Evolutionary conservation across 2,888 invertebrate genomes (phyloP), one percentile per base, ranked within the genome.

Genomic region (Polyommatus iphigenia): DNA sequence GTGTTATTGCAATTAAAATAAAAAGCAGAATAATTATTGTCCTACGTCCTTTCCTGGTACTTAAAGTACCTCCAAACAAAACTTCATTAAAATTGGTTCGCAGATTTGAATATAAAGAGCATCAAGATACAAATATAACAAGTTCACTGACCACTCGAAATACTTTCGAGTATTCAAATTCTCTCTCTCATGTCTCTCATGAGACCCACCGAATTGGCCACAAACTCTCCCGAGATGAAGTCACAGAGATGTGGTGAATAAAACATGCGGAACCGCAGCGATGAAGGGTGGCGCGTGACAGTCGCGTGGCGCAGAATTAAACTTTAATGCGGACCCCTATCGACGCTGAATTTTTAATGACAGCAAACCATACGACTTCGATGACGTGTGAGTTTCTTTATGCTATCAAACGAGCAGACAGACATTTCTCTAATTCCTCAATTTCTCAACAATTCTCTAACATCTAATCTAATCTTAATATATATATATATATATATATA

Each of bases 221-320:
- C 67, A 32, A 67, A 29, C 29, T 67, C 67, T 67, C 67, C 29
- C 29, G 67, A 67, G 67, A 67, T 67, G 13, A 29, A 18, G 29
- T 67, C 67, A 18, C 67, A 62, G 20, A 13, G 24, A 71, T 15
- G 24, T 77, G 57, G 36, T 77, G 73, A 78, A 76, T 72, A 76
- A 76, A 50, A 72, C 76, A 78, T 76, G 76, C 54, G 75, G 50
- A 72, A 76, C 76, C 76, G 59, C 75, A 75, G 81, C 79, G 85
- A 80, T 82, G 85, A 87, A 82, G 82, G 81, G 79, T 78, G 84
- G 77, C 90, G 85, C 89, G 87, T 84, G 88, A 59, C 83, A 77
- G 80, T 82, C 89, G 87, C 89, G 89, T 86, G 90, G 54, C 85
- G 32, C 77, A 73, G 78, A 81, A 81, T 83, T 81, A 81, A 81